These are phyloP conservation scores for Silurus aristotelis DNA, from an alignment of 2,797 vertebrate genomes.

Conservation along the genomic window DNA sequence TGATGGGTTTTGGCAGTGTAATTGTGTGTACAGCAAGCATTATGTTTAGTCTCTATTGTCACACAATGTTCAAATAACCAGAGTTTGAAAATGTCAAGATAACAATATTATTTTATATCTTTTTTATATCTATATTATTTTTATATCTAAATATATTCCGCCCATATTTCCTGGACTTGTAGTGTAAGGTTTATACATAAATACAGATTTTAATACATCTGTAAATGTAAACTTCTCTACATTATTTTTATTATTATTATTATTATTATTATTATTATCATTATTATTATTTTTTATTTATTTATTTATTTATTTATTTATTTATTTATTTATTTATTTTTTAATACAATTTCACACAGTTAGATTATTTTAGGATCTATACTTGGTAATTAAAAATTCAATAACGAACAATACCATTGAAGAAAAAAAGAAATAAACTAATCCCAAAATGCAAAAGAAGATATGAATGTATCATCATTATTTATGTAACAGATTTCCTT, in stretches of 20 bases:
- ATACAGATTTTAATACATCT: too few relatives aligned
- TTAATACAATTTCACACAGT: not conserved
- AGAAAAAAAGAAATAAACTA: too few relatives aligned
- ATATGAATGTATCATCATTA: too few relatives aligned
- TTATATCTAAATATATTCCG: not conserved
- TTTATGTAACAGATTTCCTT: too few relatives aligned
- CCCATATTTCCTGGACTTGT: not conserved
- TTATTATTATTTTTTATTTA: too few relatives aligned
- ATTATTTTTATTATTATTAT: not conserved
- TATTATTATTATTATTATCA: too few relatives aligned
- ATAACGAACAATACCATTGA: too few relatives aligned
- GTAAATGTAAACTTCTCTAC: too few relatives aligned
- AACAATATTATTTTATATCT: not conserved
- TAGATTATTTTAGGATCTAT: not conserved
- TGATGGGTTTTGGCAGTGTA: not conserved
- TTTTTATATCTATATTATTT: not conserved
- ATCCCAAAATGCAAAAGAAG: too few relatives aligned
- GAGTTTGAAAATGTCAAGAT: not conserved
- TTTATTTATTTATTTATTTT: too few relatives aligned
- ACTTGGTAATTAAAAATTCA: too few relatives aligned
- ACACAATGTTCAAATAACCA: not conserved
- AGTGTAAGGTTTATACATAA: not conserved
- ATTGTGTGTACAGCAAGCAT: not conserved
- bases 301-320: too few relatives aligned
- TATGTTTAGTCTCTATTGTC: not conserved